Conservation (phyloP, 1,140 invertebrate genomes). For the Chelonus insularis region DNA sequence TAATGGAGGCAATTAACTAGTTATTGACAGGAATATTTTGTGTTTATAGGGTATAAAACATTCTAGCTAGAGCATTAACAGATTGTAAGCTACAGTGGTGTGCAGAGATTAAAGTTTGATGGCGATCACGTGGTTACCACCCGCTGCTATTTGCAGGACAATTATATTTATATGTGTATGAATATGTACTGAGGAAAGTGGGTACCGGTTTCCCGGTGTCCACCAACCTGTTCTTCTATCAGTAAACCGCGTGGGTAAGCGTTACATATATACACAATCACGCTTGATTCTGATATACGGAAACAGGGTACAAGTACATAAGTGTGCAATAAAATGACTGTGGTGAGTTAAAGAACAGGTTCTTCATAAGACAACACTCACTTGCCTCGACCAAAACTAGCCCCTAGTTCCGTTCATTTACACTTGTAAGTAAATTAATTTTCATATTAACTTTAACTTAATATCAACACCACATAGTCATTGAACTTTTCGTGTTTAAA, state of each 20-base stretch:
- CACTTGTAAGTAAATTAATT: too few relatives aligned
- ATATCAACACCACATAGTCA: too few relatives aligned
- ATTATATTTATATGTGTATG: not conserved
- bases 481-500: too few relatives aligned
- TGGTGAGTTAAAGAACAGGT: not conserved
- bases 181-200: constrained; percentile 10
- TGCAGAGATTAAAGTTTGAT: not conserved
- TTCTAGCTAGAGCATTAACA: too few relatives aligned
- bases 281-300: constrained; percentile 35
- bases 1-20: too few relatives aligned
- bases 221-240: constrained; percentile 29
- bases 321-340: not conserved
- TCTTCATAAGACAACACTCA: not conserved
- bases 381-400: too few relatives aligned
- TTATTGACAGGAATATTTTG: too few relatives aligned
- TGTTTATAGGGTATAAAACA: too few relatives aligned
- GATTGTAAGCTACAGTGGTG: not conserved
- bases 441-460: too few relatives aligned
- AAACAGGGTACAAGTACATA: not conserved
- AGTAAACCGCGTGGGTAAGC: constrained; percentile 3
- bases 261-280: constrained; percentile 14
- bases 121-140: constrained; percentile 9
- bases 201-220: constrained; percentile 27
- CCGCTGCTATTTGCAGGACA: constrained; percentile 9
- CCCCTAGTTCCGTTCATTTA: too few relatives aligned